Base-by-base conservation (phyloP, 2,113 vertebrate genomes). In the Hippopotamus amphibius region DNA sequence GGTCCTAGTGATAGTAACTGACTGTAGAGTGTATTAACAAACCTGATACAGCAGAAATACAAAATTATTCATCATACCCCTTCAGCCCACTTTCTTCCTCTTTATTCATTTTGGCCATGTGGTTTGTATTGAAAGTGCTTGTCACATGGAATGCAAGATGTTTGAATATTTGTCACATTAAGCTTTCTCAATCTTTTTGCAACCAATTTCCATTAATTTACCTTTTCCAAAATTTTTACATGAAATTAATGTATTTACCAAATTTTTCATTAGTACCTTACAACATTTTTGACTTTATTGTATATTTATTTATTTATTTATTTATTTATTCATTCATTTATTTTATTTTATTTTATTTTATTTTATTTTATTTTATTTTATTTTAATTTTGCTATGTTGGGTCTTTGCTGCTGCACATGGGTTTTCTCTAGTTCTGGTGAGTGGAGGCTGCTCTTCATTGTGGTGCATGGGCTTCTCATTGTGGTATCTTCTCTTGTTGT, bases 21-120 rank as follows among this genome's bases (percentile, higher is more conserved):
- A 46, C 28, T 50, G 41, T 21, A 57, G 26, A 69, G 19, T 53
- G 61, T 53, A 50, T 69, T 83, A 61, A 16, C 33, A 33, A 77
- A 3, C 11, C 53, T 53, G 41, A 24, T 14, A 76, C 1, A 76
- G 15, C 11, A 68, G 15, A 93, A 81, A 74, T 17, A 12, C 19
- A 26, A 57, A 33, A 26, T 59, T n/a, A 3, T 13, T n/a, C 55
- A 55, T 21, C 3, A 19, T 5, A 15, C 5, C 2, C 16, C 0
- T 37, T 43, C n/a, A 79, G 15, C 3, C 17, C 24, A 24, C 61
- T 83, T n/a, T 81, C 15, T 61, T 77, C 11, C 48, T 68, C 15
- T 66, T 50, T 14, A 33, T 10, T 74, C 19, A 28, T 10, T 66
- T 59, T 81, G 41, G 2, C 41, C 63, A 46, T 1, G 4, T 46